Percentiles rank a stretch among this genome's conserved stretches.
Conservation (phyloP, 2,888 invertebrate genomes). For the Protodeltote pygarga region DNA sequence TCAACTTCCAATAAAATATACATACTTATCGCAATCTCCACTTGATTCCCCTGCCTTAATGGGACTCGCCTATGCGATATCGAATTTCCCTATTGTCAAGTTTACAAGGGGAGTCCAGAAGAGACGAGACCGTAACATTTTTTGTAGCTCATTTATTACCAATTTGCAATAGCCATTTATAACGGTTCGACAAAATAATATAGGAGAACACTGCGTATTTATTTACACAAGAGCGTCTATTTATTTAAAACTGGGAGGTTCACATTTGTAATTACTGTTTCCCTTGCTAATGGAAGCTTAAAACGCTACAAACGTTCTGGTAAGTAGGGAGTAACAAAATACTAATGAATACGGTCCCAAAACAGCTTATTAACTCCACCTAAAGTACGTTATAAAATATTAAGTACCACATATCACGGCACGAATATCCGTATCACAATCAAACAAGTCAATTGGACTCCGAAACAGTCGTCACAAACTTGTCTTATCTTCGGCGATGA, state of each 20-base stretch:
- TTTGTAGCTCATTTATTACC: constrained; percentile 70
- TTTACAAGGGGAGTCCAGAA: constrained; percentile 54
- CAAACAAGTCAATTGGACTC: constrained; percentile 49
- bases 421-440: constrained; percentile 50
- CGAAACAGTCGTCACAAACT: constrained; percentile 50
- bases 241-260: constrained; percentile 10
- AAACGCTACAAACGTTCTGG: background rate
- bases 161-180: constrained; percentile 70
- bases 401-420: constrained; percentile 34
- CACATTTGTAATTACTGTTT: constrained; percentile 17
- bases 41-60: constrained; percentile 49
- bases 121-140: constrained; percentile 57
- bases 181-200: constrained; percentile 56
- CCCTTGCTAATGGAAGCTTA: constrained; percentile 9
- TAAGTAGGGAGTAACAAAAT: background rate
- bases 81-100: constrained; percentile 60
- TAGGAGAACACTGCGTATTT: constrained; percentile 48
- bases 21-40: constrained; percentile 55
- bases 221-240: constrained; percentile 26
- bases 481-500: constrained; percentile 53
- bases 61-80: constrained; percentile 56
- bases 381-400: constrained; percentile 25
- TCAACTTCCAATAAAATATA: constrained; percentile 57
- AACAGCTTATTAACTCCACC: background rate
- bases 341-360: constrained; percentile 21